Conservation (phyloP, 2,888 invertebrate genomes). For the Pseudococcus viburni region DNA sequence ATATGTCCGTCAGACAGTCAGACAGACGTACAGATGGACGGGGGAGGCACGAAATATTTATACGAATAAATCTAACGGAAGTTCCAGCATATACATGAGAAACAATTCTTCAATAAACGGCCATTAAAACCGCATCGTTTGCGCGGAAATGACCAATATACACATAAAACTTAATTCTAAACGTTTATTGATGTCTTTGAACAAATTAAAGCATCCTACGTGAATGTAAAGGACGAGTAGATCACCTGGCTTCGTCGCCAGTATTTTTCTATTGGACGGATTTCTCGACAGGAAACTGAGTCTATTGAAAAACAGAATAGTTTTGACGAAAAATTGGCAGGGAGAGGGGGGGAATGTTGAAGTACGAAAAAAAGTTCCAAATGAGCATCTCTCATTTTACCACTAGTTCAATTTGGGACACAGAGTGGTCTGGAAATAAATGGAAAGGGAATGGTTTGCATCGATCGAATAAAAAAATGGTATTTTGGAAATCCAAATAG, state of each 20-base stretch:
- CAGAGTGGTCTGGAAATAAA: too few species aligned
- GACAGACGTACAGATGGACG: not conserved
- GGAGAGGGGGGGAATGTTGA: too few species aligned
- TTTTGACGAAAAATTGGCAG: too few species aligned
- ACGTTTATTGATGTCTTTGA: not conserved
- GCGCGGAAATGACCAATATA: slow-evolving; percentile 53
- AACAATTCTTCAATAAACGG: slow-evolving; percentile 48
- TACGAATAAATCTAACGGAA: slow-evolving; percentile 45
- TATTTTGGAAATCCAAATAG: too few species aligned
- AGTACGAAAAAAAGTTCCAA: too few species aligned
- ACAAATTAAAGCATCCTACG: slow-evolving; percentile 42
- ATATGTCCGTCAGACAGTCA: not conserved
- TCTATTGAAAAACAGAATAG: too few species aligned
- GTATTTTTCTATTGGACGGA: not conserved
- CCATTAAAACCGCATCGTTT: slow-evolving; percentile 2
- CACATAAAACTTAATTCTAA: not conserved
- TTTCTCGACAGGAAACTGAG: not conserved
- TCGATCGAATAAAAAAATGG: too few species aligned
- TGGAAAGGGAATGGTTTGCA: too few species aligned
- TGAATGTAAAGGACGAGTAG: not conserved
- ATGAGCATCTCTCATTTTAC: too few species aligned
- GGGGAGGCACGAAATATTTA: not conserved
- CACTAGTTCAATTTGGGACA: too few species aligned
- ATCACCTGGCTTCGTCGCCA: not conserved
- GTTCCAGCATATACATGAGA: slow-evolving; percentile 45